A percentile compares a stretch with the other conserved stretches of the same genome.
Conservation (phyloP, 2,888 invertebrate genomes). For the Caradrina clavipalpis region DNA sequence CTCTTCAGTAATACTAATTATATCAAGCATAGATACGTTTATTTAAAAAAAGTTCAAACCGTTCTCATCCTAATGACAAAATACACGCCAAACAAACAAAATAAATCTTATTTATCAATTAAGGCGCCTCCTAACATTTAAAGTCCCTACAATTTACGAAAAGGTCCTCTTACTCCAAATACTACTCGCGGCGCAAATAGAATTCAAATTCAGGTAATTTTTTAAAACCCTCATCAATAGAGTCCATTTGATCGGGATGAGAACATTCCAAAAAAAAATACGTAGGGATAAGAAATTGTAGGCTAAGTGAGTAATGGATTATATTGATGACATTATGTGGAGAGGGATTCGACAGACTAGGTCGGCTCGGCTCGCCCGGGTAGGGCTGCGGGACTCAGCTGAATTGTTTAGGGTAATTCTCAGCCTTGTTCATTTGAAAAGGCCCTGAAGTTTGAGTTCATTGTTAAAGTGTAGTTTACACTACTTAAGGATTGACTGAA, state of each 20-base stretch:
- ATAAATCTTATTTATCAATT: constrained; percentile 33
- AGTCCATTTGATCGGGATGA: constrained; percentile 37
- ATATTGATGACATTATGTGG: constrained; percentile 47
- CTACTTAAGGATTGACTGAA: constrained; percentile 11
- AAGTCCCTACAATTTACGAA: constrained; percentile 14
- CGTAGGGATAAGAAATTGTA: constrained; percentile 35
- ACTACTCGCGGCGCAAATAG: constrained; percentile 39
- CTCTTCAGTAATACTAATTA: no score
- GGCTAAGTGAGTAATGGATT: constrained; percentile 50
- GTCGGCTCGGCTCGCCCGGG: constrained; percentile 1
- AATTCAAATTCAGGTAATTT: constrained; percentile 60
- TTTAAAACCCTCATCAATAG: constrained; percentile 55
- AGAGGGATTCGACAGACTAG: constrained; percentile 25
- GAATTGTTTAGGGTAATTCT: constrained; percentile 41
- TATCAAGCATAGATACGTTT: no score
- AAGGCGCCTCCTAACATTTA: constrained; percentile 7
- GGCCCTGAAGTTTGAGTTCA: constrained; percentile 8
- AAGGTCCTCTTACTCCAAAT: constrained; percentile 24
- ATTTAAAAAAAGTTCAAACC: neutral
- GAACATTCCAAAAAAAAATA: constrained; percentile 32
- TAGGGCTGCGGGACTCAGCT: constrained; percentile 12
- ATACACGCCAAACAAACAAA: constrained; percentile 4
- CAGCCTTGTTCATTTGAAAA: constrained; percentile 26
- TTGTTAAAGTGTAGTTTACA: constrained; percentile 2
- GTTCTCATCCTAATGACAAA: constrained; percentile 23